Percentiles rank a stretch among this genome's conserved stretches.
Conservation (phyloP, 1,140 invertebrate genomes). For the Fopius arisanus region DNA sequence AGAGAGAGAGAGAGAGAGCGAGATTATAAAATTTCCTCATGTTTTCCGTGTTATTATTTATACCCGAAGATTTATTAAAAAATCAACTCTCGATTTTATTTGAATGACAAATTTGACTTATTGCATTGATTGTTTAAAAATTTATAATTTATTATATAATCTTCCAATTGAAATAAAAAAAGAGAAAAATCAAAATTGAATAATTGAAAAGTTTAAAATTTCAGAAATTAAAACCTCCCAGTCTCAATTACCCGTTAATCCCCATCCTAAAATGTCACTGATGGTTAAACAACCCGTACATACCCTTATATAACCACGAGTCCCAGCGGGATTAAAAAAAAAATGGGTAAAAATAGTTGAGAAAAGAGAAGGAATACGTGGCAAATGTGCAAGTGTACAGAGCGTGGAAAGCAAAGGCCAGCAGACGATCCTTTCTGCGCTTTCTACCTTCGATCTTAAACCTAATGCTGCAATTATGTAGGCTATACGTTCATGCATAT, state of each 20-base stretch:
- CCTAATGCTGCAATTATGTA: slow-evolving; percentile 51
- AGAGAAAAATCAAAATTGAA: no score
- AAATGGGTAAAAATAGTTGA: background rate
- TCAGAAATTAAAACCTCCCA: no score
- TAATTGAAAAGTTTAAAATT: no score
- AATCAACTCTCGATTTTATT: no score
- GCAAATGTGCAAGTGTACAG: slow-evolving; percentile 8
- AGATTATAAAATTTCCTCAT: background rate
- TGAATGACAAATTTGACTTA: no score
- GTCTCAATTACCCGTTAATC: slow-evolving; percentile 28
- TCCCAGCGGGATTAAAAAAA: background rate
- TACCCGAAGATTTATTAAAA: no score
- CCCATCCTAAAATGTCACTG: slow-evolving; percentile 29
- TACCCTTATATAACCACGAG: slow-evolving; percentile 28
- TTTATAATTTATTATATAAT: no score
- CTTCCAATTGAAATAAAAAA: no score
- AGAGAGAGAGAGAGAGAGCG: background rate
- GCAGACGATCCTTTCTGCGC: slow-evolving; percentile 57
- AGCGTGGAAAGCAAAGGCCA: slow-evolving; percentile 60
- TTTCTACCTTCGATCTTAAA: slow-evolving; percentile 61
- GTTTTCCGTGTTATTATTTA: background rate
- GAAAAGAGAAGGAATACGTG: background rate
- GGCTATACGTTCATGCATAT: slow-evolving; percentile 34
- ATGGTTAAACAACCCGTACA: slow-evolving; percentile 26
- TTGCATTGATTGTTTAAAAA: no score